Percentiles rank a stretch among this genome's conserved stretches.
Conservation (phyloP, 2,797 vertebrate genomes). For the Schizopygopsis malacanthus region DNA sequence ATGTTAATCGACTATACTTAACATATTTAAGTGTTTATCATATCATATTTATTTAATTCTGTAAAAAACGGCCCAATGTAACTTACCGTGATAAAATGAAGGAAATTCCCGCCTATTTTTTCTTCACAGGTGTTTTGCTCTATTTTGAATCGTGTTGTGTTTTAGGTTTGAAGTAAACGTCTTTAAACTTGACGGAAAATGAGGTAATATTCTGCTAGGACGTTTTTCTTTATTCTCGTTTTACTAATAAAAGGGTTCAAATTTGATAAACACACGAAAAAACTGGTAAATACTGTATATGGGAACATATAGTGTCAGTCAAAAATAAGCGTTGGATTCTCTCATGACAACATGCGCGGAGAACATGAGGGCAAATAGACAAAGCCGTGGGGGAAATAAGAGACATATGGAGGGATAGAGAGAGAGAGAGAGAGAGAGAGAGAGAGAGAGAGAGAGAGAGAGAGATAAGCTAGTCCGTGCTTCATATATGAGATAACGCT, state of each 20-base stretch:
- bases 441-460: neutral
- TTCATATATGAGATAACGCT: neutral
- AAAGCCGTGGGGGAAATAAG: constrained; percentile 11
- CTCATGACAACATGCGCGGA: neutral
- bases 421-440: neutral
- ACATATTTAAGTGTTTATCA: no score
- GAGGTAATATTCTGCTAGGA: neutral
- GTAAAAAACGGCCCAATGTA: neutral
- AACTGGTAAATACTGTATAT: neutral
- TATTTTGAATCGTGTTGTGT: no score
- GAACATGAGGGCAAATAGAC: constrained; percentile 39
- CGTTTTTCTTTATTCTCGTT: neutral
- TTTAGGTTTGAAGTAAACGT: neutral
- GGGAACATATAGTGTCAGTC: neutral
- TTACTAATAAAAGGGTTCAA: neutral
- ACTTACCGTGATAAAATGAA: no score
- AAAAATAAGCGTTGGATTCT: constrained; percentile 9
- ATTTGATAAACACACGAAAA: no score
- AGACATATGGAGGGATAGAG: constrained; percentile 5
- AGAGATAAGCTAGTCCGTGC: neutral
- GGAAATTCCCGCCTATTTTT: no score
- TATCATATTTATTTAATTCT: neutral
- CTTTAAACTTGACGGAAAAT: neutral
- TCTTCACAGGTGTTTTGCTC: neutral
- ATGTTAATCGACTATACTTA: neutral